phyloP scores from a whole-genome alignment of 2,113 vertebrate genomes.

The Sturnira hondurensis region DNA sequence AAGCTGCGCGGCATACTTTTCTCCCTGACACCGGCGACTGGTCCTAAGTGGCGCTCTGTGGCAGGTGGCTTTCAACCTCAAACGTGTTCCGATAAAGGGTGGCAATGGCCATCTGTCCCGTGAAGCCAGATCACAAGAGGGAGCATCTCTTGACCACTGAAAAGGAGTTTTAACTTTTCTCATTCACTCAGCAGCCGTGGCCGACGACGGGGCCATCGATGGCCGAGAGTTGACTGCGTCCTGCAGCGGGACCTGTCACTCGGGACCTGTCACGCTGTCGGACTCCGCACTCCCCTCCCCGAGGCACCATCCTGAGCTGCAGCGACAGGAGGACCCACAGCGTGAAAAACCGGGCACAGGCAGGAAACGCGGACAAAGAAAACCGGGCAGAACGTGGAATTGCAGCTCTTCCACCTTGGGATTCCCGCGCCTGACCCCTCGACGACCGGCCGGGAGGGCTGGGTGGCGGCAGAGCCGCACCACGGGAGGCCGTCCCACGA shows the following conservation, averaged over 20 bases:
- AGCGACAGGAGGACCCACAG: neutral
- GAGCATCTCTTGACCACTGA: neutral
- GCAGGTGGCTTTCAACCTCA: neutral
- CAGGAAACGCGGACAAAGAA: neutral
- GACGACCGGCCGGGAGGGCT: neutral
- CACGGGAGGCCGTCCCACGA: no score
- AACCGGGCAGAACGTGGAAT: neutral
- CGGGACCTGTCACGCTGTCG: neutral
- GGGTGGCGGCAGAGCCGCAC: neutral
- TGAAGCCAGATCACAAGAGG: neutral
- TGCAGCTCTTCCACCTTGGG: neutral
- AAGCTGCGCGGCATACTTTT: neutral
- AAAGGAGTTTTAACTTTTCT: constrained; percentile 16
- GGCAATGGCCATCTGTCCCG: neutral
- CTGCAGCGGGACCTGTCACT: no score
- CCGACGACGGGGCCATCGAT: neutral
- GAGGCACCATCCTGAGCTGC: neutral
- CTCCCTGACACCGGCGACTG: neutral
- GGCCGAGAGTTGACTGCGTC: neutral
- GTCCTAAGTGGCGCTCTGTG: neutral
- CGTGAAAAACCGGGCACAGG: neutral
- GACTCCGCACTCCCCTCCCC: neutral
- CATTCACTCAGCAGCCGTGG: neutral
- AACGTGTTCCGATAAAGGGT: neutral
- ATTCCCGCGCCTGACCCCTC: neutral